Base-by-base conservation (phyloP, 2,113 vertebrate species). In the Pelusios castaneus region DNA sequence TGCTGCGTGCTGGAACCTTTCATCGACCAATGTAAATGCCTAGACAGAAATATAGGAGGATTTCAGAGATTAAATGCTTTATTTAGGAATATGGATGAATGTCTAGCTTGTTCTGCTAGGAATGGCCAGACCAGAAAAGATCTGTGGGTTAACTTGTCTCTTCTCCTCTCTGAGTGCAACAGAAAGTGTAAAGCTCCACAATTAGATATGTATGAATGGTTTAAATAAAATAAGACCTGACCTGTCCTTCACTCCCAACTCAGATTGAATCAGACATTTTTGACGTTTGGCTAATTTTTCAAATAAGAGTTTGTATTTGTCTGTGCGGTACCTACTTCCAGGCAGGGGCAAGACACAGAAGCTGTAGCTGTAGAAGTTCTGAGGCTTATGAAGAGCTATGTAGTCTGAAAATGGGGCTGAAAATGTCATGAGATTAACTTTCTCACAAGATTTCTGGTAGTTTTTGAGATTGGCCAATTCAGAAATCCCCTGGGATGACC, bases 321-420 rank as follows among this genome's bases (percentile, higher is more conserved):
- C 8, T 91, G 87, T 95, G 86, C 85, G 54, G 82, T 89, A 63
- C 88, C 88, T 94, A 87, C 9, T 90, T 51, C 93, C 80, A 93
- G 73, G 29, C 79, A 79, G 91, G 86, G 92, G 85, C 89, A 92
- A 82, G 77, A 86, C 77, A 77, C 84, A 75, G 89, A 94, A 93
- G 70, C 41, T 63, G 45, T 58, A 47, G 54, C 85, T 92, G 77
- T 76, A 83, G 82, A 76, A 73, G 56, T 76, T 76, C 85, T 88
- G n/a, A 9, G 80, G 76, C 77, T 82, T 82, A 82, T 51, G 16
- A 10, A 85, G 84, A 84, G 56, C 31, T 76, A 80, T 27, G 16
- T 0, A 1, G 25, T 80, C 80, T 41, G 87, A 95, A 88, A 92
- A 86, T 86, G 45, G 1, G 34, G 81, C 80, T 43, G 89, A 94